Evolutionary conservation across 1,140 invertebrate genomes (phyloP), one percentile per base, ranked within the genome.

Genomic region (Drosophila pandora): DNA sequence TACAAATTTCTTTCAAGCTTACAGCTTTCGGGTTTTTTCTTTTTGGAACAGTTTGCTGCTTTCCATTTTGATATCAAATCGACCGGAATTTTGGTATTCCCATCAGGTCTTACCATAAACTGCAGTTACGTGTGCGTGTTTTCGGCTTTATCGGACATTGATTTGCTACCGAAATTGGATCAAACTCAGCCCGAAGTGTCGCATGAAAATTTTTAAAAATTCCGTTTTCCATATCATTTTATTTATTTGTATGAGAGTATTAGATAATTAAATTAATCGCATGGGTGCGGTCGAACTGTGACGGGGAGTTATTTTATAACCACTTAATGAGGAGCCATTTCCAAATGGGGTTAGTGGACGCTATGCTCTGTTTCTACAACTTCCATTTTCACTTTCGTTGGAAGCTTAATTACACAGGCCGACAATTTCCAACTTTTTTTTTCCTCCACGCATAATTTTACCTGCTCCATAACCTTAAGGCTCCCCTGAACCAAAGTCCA

Each of bases 191-290:
- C 73, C 76, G 81, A 80, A 62, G 47, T 62, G 54, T 37, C 60
- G 68, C 64, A 21, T 63, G 45, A n/a, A 58, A 70, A 71, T 45
- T 37, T 22, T 45, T 48, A 32, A 55, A 48, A 41, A 68, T 68
- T 69, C 23, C 30, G 13, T 39, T 32, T 55, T 68, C 12, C 54
- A 41, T 47, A 48, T 55, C 23, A 21, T 23, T 68, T 48, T 68
- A 62, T 62, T 54, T 50, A 60, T 50, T 57, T 73, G 48, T 50
- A 64, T 60, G 28, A 41, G 39, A 70, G 48, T 45, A 67, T 74
- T 34, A 53, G 60, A 85, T 84, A 69, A 80, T 85, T 73, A 45
- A 49, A 62, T 77, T 69, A 60, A 76, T 59, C 28, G 54, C 52
- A 34, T 22, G 41, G 62, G 41, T 48, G 63, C 65, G 65, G 65